These are phyloP conservation scores for Acridotheres tristis DNA, from an alignment of 2,797 vertebrate species.

Conservation along the genomic window DNA sequence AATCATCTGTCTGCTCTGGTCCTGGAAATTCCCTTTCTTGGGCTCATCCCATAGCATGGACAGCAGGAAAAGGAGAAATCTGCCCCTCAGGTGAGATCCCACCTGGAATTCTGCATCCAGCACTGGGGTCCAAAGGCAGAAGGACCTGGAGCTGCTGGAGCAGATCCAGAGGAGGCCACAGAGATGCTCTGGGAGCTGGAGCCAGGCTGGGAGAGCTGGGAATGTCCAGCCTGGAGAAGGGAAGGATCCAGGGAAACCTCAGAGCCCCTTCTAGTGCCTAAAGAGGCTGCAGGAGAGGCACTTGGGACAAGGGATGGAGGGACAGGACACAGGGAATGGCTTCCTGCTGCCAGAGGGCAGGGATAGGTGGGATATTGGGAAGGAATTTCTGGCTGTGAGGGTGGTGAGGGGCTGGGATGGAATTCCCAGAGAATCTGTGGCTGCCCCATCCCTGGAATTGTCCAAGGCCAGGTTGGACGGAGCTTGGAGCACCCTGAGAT, in stretches of 20 bases:
- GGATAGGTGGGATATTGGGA: background rate
- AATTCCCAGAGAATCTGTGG: background rate
- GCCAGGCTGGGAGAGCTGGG: background rate
- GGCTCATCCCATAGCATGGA: fast-evolving
- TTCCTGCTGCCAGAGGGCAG: background rate
- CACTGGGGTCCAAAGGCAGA: fast-evolving
- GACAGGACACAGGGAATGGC: background rate
- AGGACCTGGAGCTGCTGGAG: fast-evolving
- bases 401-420: fast-evolving
- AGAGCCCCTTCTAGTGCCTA: fast-evolving
- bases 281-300: background rate
- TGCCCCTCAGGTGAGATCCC: background rate
- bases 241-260: fast-evolving
- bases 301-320: background rate
- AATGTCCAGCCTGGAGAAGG: background rate
- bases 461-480: fast-evolving
- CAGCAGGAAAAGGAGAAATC: background rate
- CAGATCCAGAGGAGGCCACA: fast-evolving
- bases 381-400: fast-evolving
- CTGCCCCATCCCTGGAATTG: background rate
- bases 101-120: background rate
- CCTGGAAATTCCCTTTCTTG: background rate
- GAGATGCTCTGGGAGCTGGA: background rate
- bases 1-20: fast-evolving
- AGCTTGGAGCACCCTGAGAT: background rate